A percentile compares a stretch with the other conserved stretches of the same genome.
phyloP scores from a whole-genome alignment of 2,113 vertebrate species.

The Rhizomys pruinosus region DNA sequence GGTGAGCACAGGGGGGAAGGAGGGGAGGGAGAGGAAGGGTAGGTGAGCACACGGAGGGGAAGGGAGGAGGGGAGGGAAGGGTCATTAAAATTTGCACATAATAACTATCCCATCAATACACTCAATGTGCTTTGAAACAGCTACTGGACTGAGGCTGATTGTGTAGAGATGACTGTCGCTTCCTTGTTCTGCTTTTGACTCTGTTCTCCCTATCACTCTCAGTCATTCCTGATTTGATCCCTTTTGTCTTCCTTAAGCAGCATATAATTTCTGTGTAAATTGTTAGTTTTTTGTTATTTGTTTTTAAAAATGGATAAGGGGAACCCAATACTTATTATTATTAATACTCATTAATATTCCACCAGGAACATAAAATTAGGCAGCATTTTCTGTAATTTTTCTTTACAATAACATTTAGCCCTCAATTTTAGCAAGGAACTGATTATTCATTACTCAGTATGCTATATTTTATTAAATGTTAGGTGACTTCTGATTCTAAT shows the following conservation, averaged over 20 bases:
- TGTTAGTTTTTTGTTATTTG: background rate
- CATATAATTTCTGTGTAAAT: background rate
- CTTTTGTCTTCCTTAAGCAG: background rate
- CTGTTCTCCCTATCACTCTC: background rate
- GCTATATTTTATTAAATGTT: background rate
- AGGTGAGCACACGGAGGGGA: too few species aligned
- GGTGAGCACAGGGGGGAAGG: too few species aligned
- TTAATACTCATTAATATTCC: too few species aligned
- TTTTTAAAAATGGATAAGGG: background rate
- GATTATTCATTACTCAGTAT: background rate
- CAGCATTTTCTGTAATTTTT: constrained; percentile 5
- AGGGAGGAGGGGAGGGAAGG: too few species aligned
- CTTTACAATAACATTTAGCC: background rate
- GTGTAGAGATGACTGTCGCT: background rate
- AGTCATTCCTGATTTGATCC: background rate
- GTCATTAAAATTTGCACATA: background rate
- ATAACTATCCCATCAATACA: background rate
- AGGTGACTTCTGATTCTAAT: background rate
- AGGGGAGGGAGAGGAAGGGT: too few species aligned
- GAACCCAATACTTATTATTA: background rate
- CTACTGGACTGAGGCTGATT: background rate
- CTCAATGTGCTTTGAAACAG: background rate
- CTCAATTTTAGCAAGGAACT: background rate
- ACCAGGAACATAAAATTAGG: background rate
- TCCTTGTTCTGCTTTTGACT: background rate